These are phyloP conservation scores for Syndactyla subalaris DNA, from an alignment of 2,797 vertebrate species.

Conservation along the genomic window DNA sequence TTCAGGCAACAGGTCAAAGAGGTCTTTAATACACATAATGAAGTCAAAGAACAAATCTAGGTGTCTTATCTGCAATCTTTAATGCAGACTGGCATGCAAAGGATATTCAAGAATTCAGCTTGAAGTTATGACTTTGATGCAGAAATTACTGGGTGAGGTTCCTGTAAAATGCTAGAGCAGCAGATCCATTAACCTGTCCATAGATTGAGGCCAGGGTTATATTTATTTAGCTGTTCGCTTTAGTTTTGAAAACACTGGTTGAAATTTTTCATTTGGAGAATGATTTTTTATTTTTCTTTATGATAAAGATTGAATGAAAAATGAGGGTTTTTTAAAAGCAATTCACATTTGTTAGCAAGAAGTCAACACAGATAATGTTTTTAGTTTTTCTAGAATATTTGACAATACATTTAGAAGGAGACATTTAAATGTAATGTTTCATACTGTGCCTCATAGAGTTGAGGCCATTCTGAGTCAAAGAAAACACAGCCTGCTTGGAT, in stretches of 20 bases:
- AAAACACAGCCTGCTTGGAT: neutral
- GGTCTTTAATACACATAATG: neutral
- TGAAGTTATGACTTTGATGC: neutral
- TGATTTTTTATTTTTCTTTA: neutral
- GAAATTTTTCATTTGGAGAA: neutral
- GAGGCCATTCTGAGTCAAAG: neutral
- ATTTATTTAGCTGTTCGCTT: neutral
- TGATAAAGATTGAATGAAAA: neutral
- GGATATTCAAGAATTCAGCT: neutral
- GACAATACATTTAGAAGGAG: neutral
- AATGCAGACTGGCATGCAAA: neutral
- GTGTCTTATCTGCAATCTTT: neutral
- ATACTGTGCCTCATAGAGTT: neutral
- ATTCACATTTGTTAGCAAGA: neutral
- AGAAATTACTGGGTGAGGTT: neutral
- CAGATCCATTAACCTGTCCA: neutral
- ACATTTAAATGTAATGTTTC: neutral
- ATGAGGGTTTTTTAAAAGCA: neutral
- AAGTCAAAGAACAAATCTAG: conserved; percentile 6
- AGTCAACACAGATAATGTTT: neutral
- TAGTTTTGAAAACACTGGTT: neutral
- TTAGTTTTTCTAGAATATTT: neutral
- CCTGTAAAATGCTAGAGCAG: neutral
- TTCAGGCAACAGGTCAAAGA: conserved; percentile 1
- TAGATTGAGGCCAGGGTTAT: neutral